These are phyloP conservation scores for Umimayanthus chanpuru DNA, from an alignment of 92 coral and sea anemone genomes.

Conservation along the genomic window DNA sequence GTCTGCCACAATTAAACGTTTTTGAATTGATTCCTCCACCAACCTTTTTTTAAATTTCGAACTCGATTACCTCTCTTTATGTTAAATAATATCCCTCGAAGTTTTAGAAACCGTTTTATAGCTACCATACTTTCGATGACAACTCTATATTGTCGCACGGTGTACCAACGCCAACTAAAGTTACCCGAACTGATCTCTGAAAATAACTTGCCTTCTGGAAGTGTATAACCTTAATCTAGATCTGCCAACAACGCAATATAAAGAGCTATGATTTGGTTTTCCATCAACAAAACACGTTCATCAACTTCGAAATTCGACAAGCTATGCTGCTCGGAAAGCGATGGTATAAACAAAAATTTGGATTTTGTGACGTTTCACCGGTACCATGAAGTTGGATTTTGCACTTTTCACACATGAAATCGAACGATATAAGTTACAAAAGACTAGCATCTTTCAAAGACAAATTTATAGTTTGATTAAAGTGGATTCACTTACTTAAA, in stretches of 20 bases:
- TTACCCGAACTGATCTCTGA: neutral
- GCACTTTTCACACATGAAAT: neutral
- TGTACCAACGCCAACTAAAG: neutral
- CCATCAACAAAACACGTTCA: neutral
- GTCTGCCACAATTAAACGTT: neutral
- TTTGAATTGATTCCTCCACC: neutral
- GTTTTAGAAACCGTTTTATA: neutral
- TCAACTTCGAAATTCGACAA: neutral
- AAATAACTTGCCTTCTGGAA: neutral
- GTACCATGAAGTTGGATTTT: neutral
- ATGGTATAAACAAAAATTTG: neutral
- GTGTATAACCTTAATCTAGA: neutral
- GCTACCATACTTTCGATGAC: neutral
- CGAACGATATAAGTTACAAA: neutral
- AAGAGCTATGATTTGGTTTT: neutral
- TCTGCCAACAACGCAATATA: neutral
- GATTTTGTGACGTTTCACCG: constrained; percentile 4
- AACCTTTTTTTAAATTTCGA: too few relatives aligned
- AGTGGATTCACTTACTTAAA: neutral
- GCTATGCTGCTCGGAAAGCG: neutral
- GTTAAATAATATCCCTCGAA: neutral
- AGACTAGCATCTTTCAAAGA: neutral
- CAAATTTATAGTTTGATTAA: neutral
- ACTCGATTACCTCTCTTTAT: neutral
- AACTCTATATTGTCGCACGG: too few relatives aligned